Percentiles rank a stretch among this genome's conserved stretches.
Evolutionary conservation across 1,140 invertebrate species (phyloP).

Genomic region (Lepidurus couesii): DNA sequence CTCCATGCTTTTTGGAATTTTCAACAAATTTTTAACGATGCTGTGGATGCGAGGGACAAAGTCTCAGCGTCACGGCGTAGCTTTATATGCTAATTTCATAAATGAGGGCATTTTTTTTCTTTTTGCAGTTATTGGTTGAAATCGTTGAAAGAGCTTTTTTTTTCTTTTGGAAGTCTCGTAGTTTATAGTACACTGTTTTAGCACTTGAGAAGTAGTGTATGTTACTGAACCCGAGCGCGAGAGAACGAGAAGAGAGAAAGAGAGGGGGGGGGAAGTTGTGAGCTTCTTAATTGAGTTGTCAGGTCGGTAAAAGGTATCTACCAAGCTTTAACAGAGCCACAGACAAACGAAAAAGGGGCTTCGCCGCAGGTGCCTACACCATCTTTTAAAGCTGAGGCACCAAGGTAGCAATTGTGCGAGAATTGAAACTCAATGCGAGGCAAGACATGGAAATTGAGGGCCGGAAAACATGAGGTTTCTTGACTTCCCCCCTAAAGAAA

Average conservation of each 20-base stretch:
- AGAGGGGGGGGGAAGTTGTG: neutral
- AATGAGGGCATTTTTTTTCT: no score
- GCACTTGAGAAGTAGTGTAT: neutral
- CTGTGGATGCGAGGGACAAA: no score
- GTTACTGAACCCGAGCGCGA: neutral
- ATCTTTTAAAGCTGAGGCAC: conserved; percentile 2
- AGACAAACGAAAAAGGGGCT: conserved; percentile 15
- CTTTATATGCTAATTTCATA: no score
- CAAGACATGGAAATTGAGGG: conserved; percentile 21
- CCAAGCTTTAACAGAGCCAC: conserved; percentile 3
- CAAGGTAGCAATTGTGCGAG: conserved; percentile 18
- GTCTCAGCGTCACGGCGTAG: no score
- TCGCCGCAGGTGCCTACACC: conserved; percentile 11
- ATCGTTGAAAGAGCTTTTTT: neutral
- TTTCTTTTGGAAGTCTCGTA: neutral
- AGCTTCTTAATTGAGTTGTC: conserved; percentile 22
- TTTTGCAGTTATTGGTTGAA: no score
- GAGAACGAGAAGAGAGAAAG: neutral
- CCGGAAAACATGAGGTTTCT: neutral
- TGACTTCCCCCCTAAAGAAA: neutral
- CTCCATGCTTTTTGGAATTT: no score
- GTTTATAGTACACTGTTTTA: neutral
- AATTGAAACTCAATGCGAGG: conserved; percentile 13
- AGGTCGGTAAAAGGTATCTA: conserved; percentile 19
- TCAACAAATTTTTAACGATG: no score